phyloP scores from a whole-genome alignment of 2,113 vertebrate genomes.

The Aplodontia rufa region DNA sequence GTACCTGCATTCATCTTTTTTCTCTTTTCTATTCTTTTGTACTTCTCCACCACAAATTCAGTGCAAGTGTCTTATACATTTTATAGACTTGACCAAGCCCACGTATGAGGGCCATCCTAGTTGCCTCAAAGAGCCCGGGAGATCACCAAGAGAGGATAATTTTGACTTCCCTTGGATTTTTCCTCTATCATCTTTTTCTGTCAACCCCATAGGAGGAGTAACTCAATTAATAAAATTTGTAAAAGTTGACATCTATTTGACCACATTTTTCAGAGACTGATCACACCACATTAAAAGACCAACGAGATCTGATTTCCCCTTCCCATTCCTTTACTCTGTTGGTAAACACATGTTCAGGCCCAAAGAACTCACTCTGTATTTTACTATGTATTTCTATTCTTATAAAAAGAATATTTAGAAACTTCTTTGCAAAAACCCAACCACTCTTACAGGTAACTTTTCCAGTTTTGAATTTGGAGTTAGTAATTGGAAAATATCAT shows the following conservation, averaged over 20 bases:
- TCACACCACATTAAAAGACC: not conserved
- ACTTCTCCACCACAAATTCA: not conserved
- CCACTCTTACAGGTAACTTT: not conserved
- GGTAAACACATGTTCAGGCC: not conserved
- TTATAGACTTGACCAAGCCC: not conserved
- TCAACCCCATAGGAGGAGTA: not conserved
- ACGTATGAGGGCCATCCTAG: not conserved
- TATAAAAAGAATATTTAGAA: not conserved
- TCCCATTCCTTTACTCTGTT: not conserved
- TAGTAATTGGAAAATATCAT: not conserved
- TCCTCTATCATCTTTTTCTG: not conserved
- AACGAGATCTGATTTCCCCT: not conserved
- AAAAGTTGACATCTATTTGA: not conserved
- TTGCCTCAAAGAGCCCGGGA: not conserved
- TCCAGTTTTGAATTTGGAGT: not conserved
- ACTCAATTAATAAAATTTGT: not conserved
- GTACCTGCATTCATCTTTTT: not conserved
- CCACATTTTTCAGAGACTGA: not conserved
- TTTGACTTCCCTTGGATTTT: not conserved
- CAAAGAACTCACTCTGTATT: not conserved
- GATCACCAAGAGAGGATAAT: not conserved
- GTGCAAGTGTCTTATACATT: not conserved
- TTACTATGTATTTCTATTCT: not conserved
- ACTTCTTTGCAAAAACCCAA: not conserved
- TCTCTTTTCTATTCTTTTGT: not conserved